These are phyloP conservation scores for Corydoras maculifer DNA, from an alignment of 2,113 vertebrate species.

Conservation along the genomic window DNA sequence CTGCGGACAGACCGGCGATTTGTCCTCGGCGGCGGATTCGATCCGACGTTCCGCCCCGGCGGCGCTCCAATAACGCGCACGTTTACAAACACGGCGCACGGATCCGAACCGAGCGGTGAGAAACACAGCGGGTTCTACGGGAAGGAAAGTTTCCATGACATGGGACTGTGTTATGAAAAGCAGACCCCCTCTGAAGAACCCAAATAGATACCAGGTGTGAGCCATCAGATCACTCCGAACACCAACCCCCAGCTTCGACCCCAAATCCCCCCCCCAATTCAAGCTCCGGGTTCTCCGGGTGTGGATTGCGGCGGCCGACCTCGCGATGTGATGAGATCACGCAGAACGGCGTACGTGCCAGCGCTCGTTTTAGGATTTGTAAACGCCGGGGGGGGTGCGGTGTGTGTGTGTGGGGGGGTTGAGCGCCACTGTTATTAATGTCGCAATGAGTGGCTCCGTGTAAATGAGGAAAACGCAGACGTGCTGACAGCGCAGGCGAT, in stretches of 20 bases:
- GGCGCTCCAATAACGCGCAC: neutral
- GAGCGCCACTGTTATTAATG: neutral
- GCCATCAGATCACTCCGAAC: neutral
- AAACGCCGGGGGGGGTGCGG: too few relatives aligned
- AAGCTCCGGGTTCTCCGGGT: too few relatives aligned
- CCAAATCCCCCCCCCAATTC: too few relatives aligned
- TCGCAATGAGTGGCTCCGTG: neutral
- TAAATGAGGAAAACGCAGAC: neutral
- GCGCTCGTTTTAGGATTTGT: too few relatives aligned
- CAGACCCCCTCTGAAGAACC: neutral
- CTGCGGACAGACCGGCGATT: too few relatives aligned
- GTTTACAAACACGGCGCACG: neutral
- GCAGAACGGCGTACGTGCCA: too few relatives aligned
- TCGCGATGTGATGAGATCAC: too few relatives aligned
- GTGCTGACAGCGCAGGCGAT: neutral
- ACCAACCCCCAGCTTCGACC: neutral
- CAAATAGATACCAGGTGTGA: conserved; percentile 26
- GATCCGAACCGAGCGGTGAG: neutral
- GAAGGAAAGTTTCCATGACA: conserved; percentile 14
- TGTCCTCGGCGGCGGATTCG: too few relatives aligned
- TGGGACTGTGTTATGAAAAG: neutral
- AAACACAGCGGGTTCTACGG: conserved; percentile 12
- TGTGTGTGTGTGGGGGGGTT: too few relatives aligned
- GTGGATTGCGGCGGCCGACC: too few relatives aligned
- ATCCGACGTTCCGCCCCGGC: too few relatives aligned